These are phyloP conservation scores for Daubentonia madagascariensis DNA, from an alignment of 2,113 vertebrate species.

Conservation along the genomic window DNA sequence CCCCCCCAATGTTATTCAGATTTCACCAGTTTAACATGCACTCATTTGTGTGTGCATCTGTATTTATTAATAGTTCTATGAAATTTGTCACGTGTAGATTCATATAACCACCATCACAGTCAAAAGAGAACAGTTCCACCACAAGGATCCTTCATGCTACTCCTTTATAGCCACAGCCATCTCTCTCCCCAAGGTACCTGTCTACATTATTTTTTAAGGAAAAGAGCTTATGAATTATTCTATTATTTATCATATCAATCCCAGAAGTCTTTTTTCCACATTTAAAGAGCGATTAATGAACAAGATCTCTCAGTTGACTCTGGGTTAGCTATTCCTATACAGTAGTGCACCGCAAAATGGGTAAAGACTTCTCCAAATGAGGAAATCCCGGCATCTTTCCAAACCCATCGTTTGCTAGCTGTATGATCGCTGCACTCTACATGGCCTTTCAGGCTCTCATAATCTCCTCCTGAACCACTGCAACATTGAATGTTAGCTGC, in stretches of 20 bases:
- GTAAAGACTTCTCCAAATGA: background rate
- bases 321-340: background rate
- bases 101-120: background rate
- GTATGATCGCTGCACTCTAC: background rate
- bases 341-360: background rate
- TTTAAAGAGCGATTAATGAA: slow-evolving; percentile 7
- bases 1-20: background rate
- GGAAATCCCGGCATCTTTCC: background rate
- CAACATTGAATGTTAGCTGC: background rate
- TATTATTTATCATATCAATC: background rate
- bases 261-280: background rate
- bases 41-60: background rate
- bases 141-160: background rate
- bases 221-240: background rate
- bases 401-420: background rate
- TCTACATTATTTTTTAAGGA: background rate
- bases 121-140: background rate
- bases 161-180: background rate
- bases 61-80: background rate
- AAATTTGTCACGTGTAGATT: background rate
- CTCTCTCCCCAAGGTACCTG: background rate
- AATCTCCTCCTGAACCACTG: background rate
- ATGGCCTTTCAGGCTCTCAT: background rate
- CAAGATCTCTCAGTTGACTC: background rate
- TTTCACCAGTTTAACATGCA: background rate